Base-by-base conservation (phyloP, 2,888 invertebrate genomes). In the Andricus quercusramuli region DNA sequence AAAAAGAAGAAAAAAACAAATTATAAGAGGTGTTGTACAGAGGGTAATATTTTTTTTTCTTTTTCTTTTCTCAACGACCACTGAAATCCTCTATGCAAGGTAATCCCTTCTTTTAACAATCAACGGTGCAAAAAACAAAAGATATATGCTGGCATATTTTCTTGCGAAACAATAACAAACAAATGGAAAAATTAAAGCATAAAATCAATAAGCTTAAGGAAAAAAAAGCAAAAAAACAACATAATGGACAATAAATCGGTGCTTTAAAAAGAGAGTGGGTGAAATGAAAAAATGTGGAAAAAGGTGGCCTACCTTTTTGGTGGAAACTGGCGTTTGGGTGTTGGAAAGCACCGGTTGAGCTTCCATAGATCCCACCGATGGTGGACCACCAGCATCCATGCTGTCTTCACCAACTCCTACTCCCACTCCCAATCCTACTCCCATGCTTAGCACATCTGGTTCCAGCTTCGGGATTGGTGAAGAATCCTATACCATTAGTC, bases 331-430 rank as follows among this genome's bases (percentile, higher is more conserved):
- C 83, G 92, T 92, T 88, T 91, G 92, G 82, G 89, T 86, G 90
- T 91, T 92, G 88, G 92, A 89, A 87, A 92, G 91, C 87, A 92
- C 91, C 86, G 92, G 92, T 89, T 92, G 92, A 90, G 92, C 91
- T 90, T 92, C 92, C 83, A 90, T 87, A 80, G 97, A 97, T 74
- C 96, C 97, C 20, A 97, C 95, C 0, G 97, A 97, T 2, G 95
- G 95, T 90, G 97, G 95, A 92, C 97, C 95, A 82, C 96, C 96
- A 90, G 92, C 92, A 85, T 92, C 92, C 92, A 92, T 92, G 90
- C 92, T 92, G 91, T 92, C 92, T 83, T 92, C 92, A 85, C 92
- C 92, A 83, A 90, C 90, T 87, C 91, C 91, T 86, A 91, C 90
- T 83, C 86, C 86, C 51, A 85, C 85, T 87, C 91, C 91, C 86